Evolutionary conservation across 2,888 invertebrate species (phyloP), one percentile per base, ranked within the genome.

Genomic region (Nephrocerus scutellatus): DNA sequence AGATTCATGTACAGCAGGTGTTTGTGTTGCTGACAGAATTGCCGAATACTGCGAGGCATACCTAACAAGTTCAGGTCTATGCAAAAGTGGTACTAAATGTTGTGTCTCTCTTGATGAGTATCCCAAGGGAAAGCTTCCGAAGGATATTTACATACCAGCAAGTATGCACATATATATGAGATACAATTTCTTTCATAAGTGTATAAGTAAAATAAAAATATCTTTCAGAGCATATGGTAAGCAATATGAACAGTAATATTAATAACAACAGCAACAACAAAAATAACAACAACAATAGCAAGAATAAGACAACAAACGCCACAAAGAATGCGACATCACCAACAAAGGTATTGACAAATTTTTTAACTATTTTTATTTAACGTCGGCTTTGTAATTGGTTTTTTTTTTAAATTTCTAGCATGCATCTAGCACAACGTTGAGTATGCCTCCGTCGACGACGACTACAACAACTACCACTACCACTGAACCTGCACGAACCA

Each of bases 1-100:
- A 12, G 18, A 19, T 16, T 32, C 6, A 15, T 30, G 10, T 21
- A 6, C 13, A 16, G 80, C 82, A 0, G 89, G 90, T 4, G 82
- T 88, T 6, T 91, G 91, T 59, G 86, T 90, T 38, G 81, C 84
- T 15, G 80, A 84, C 35, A 73, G 82, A 16, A 80, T 90, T 44
- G 81, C 87, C 0, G 80, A 82, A 57, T 90, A 90, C 63, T 91
- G 91, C 62, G 87, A 89, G 55, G 88, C 87, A 0, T 84, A 88
- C 51, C 70, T 89, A 33, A 80, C 81, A 33, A 76, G 80, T 3
- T 72, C 76, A 22, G 78, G 77, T 20, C 73, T 88, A 3, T 90
- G 91, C 63, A 80, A 82, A 52, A 67, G 77, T 12, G 84, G 83
- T 1, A 73, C 82, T 42, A 76, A 80, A 40, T 91, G 91, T 67